Conservation (phyloP, 1,140 invertebrate species). For the Odontomachus brunneus region DNA sequence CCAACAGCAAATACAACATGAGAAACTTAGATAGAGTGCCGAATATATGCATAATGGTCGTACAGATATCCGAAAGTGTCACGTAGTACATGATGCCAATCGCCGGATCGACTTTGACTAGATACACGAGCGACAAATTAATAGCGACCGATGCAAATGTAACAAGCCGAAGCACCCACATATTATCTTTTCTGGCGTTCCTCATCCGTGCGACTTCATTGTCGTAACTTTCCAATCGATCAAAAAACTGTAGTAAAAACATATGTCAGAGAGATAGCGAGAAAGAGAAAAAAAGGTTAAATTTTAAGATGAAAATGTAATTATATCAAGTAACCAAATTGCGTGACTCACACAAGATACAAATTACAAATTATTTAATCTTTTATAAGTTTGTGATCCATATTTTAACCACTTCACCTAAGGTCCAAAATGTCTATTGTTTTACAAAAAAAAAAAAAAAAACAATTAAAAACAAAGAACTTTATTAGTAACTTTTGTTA, state of each 20-base stretch:
- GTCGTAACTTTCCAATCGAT: constrained; percentile 20
- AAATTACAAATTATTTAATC: no score
- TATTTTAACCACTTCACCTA: no score
- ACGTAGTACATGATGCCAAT: neutral
- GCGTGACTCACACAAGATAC: no score
- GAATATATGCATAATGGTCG: neutral
- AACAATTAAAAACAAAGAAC: no score
- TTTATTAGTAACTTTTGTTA: no score
- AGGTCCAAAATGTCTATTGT: no score
- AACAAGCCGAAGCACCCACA: neutral
- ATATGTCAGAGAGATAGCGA: neutral
- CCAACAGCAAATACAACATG: neutral
- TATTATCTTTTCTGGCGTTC: constrained; percentile 5
- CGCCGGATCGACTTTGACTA: no score
- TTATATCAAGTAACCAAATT: no score
- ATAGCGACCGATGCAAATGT: neutral
- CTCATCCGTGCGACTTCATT: constrained; percentile 1
- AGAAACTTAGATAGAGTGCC: neutral
- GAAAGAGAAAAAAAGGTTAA: no score
- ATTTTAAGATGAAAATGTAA: no score
- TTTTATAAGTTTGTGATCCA: no score
- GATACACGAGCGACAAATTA: neutral
- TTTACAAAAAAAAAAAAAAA: no score
- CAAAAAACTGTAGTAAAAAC: constrained; percentile 4
- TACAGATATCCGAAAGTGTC: neutral